Conservation (phyloP, 2,113 vertebrate species). For the Tetrax tetrax region DNA sequence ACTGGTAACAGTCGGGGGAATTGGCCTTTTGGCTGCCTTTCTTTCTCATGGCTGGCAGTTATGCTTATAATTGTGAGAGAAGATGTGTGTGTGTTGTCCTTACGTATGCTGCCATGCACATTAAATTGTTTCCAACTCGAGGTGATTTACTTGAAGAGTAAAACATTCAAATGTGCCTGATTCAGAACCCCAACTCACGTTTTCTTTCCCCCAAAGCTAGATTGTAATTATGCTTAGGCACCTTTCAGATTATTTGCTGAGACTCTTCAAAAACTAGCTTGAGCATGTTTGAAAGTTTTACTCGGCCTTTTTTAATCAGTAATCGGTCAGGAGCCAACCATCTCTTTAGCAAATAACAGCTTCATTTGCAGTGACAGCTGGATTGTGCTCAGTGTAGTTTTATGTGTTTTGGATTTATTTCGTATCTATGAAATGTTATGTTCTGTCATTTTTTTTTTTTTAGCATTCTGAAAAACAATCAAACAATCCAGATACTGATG, state of each 20-base stretch:
- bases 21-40: not conserved
- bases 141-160: not conserved
- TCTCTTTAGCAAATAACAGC: not conserved
- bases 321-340: not conserved
- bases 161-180: not conserved
- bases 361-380: constrained; percentile 18
- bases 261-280: not conserved
- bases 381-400: not conserved
- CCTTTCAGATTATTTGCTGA: not conserved
- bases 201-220: not conserved
- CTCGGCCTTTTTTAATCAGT: not conserved
- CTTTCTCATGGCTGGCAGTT: not conserved
- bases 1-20: not conserved
- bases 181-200: not conserved
- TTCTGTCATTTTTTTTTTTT: not conserved
- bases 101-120: not conserved
- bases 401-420: constrained; percentile 13
- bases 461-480: not conserved
- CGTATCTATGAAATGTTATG: not conserved
- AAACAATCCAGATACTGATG: not conserved
- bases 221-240: not conserved
- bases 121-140: not conserved
- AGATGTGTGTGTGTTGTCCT: not conserved
- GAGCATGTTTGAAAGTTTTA: not conserved
- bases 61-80: not conserved